phyloP scores from a whole-genome alignment of 30 jellyfish, hydroid and myxozoan species.

The Chironex yamaguchii region DNA sequence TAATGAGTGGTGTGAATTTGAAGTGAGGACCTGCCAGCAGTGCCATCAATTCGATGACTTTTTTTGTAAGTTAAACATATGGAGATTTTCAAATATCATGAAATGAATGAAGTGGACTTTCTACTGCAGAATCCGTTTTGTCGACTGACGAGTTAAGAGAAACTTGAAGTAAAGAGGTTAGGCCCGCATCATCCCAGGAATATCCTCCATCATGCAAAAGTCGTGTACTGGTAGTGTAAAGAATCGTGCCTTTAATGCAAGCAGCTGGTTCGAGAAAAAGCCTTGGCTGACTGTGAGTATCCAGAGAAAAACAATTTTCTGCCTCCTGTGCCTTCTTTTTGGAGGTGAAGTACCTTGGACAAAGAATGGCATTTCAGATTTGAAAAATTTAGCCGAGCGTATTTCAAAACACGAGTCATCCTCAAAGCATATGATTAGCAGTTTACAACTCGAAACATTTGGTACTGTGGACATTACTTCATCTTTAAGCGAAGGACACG shows the following conservation, averaged over 20 bases:
- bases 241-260: neutral
- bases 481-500: neutral
- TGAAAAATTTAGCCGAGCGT: neutral
- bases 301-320: neutral
- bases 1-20: too few species aligned
- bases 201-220: neutral
- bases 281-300: neutral
- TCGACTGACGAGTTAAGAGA: neutral
- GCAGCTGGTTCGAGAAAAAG: neutral
- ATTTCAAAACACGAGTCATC: neutral
- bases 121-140: neutral
- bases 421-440: neutral
- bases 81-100: neutral
- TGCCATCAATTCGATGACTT: neutral
- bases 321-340: neutral
- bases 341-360: neutral
- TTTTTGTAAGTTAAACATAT: too few species aligned
- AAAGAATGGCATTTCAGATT: neutral
- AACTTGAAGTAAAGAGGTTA: neutral
- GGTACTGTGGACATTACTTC: neutral
- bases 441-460: neutral
- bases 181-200: neutral
- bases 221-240: neutral
- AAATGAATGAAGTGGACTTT: neutral
- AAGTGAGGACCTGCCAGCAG: neutral